phyloP scores from a whole-genome alignment of 2,888 invertebrate genomes.

The Machimus rusticus region DNA sequence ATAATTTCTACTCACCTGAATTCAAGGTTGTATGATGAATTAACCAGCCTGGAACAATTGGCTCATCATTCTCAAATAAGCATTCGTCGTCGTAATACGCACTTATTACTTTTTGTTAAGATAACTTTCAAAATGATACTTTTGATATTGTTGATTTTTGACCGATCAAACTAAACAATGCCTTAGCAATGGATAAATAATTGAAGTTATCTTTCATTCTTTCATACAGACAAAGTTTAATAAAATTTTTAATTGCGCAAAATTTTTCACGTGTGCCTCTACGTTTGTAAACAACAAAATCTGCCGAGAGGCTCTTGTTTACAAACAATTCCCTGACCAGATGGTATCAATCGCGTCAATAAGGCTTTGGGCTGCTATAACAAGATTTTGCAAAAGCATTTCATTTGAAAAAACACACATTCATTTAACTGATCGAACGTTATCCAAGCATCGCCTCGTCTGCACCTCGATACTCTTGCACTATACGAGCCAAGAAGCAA shows the following conservation, averaged over 20 bases:
- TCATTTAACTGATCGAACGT: neutral
- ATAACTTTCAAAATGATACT: neutral
- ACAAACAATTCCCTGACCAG: neutral
- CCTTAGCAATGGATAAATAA: neutral
- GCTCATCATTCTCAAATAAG: neutral
- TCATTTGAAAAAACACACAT: neutral
- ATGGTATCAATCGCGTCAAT: neutral
- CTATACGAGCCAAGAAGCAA: neutral
- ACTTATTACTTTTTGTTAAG: neutral
- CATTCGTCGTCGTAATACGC: neutral
- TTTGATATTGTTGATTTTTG: neutral
- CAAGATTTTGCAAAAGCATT: neutral
- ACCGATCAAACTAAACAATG: neutral
- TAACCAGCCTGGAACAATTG: neutral
- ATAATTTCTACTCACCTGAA: neutral
- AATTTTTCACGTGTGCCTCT: neutral
- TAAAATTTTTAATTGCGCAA: neutral
- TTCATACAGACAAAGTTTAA: neutral
- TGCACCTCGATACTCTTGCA: neutral
- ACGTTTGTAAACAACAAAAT: neutral
- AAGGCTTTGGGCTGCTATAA: neutral
- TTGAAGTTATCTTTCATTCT: neutral
- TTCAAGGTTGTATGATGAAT: neutral
- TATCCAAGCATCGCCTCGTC: neutral
- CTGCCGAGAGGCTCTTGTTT: neutral